A percentile compares a stretch with the other conserved stretches of the same genome.
These are phyloP conservation scores for Drepana falcataria DNA, from an alignment of 2,888 invertebrate species.

Conservation along the genomic window DNA sequence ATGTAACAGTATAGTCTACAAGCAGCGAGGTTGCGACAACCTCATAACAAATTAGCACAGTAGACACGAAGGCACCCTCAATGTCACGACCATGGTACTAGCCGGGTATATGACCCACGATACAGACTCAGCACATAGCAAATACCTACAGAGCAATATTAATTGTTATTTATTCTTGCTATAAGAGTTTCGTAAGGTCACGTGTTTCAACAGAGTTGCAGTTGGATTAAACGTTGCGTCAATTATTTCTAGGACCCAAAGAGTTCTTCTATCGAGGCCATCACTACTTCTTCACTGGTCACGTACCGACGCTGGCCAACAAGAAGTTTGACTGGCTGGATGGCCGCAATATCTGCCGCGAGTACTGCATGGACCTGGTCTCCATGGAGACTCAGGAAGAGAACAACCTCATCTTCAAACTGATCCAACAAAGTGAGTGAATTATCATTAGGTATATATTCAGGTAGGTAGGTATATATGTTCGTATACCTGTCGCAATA, in stretches of 20 bases:
- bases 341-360: constrained; percentile 92
- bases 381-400: constrained; percentile 94
- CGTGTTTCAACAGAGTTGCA: not conserved
- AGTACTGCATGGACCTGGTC: constrained; percentile 96
- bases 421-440: constrained; percentile 88
- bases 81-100: constrained; percentile 64
- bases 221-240: not conserved
- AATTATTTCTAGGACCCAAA: constrained; percentile 85
- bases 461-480: too few species aligned
- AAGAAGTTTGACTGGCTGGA: constrained; percentile 94
- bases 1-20: constrained; percentile 37
- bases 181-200: not conserved
- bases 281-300: constrained; percentile 92
- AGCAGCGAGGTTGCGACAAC: constrained; percentile 32
- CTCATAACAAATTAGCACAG: constrained; percentile 29
- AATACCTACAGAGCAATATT: constrained; percentile 6
- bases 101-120: constrained; percentile 51
- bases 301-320: constrained; percentile 86
- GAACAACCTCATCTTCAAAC: constrained; percentile 92
- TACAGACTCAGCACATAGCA: constrained; percentile 17
- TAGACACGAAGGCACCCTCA: constrained; percentile 42
- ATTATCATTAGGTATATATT: not conserved
- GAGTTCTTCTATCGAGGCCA: constrained; percentile 92
- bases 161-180: constrained; percentile 6
- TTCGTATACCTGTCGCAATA: too few species aligned